Evolutionary conservation across 2,888 invertebrate species (phyloP).

Genomic region (Chouioia cunea): DNA sequence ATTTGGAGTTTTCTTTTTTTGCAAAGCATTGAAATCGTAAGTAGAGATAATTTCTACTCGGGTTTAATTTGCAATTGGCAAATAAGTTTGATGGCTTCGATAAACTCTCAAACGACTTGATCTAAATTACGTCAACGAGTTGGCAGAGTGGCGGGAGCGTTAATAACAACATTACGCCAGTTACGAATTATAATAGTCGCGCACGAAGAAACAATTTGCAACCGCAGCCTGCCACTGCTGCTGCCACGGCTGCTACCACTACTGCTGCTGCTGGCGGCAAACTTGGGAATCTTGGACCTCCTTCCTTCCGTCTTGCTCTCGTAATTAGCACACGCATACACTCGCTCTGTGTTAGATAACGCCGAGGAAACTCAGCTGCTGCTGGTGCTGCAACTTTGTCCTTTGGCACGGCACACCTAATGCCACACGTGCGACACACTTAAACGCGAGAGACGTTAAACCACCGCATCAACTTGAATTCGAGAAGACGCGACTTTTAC

Average conservation of each 20-base stretch:
- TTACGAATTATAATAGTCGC: background rate
- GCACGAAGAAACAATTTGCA: background rate
- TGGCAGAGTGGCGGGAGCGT: no score
- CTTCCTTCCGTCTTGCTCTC: background rate
- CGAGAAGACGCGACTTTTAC: background rate
- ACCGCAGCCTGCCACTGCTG: background rate
- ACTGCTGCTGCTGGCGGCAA: background rate
- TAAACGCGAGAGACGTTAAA: conserved; percentile 15
- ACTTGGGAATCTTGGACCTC: conserved; percentile 5
- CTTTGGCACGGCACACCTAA: background rate
- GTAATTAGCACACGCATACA: conserved; percentile 7
- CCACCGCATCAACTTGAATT: conserved; percentile 30
- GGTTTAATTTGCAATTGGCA: no score
- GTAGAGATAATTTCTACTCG: no score
- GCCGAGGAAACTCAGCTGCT: background rate
- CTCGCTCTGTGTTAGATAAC: conserved; percentile 18
- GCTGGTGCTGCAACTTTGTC: conserved; percentile 12
- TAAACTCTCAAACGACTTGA: no score
- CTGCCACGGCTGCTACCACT: background rate
- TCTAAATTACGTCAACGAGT: no score
- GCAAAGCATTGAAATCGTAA: no score
- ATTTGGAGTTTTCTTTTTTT: no score
- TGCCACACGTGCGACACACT: conserved; percentile 11
- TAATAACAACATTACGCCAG: conserved; percentile 1
- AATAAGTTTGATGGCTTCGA: no score